Conservation (phyloP, 1,140 invertebrate species). For the Drosophila quadrilineata region DNA sequence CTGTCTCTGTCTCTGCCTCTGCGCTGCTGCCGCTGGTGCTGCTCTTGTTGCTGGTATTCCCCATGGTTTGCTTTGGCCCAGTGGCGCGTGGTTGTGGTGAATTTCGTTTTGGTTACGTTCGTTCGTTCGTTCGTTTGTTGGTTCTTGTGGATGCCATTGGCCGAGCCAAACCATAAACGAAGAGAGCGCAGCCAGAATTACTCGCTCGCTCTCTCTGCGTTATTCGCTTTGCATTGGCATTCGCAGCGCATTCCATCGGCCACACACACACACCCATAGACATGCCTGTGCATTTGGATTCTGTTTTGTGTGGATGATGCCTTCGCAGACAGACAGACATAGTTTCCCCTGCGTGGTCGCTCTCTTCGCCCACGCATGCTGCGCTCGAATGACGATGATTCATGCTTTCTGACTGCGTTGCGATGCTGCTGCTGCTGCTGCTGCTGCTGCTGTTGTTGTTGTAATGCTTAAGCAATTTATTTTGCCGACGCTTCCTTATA, state of each 20-base stretch:
- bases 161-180: background rate
- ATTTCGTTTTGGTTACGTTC: constrained; percentile 11
- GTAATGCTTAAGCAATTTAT: constrained; percentile 30
- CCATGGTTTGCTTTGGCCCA: constrained; percentile 30
- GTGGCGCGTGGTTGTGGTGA: constrained; percentile 49
- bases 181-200: constrained; percentile 3
- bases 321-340: constrained; percentile 49
- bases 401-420: constrained; percentile 57
- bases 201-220: background rate
- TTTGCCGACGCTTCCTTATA: constrained; percentile 33
- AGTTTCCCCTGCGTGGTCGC: background rate
- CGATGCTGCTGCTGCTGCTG: constrained; percentile 35
- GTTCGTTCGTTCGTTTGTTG: background rate
- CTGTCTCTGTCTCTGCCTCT: background rate
- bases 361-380: background rate
- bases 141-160: constrained; percentile 36
- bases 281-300: constrained; percentile 2
- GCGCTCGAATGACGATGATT: constrained; percentile 55
- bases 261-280: background rate
- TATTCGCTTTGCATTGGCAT: constrained; percentile 31
- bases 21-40: constrained; percentile 6
- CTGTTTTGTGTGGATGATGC: constrained; percentile 49
- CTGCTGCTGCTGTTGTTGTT: constrained; percentile 32
- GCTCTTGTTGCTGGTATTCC: background rate
- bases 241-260: constrained; percentile 30